phyloP scores from a whole-genome alignment of 2,113 vertebrate genomes.

The Forbesichthys papilliferus region DNA sequence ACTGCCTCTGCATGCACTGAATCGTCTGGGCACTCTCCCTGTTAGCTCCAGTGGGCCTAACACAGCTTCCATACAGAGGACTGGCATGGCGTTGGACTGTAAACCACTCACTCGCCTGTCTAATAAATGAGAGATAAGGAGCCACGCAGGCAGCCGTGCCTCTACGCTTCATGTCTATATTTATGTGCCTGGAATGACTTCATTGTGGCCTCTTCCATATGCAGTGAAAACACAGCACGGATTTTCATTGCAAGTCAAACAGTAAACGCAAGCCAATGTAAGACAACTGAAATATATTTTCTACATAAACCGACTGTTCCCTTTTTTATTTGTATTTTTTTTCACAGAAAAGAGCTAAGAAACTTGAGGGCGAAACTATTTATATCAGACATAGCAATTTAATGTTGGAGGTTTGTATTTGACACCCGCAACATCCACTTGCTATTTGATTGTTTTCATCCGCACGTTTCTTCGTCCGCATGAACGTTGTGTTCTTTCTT shows the following conservation, averaged over 20 bases:
- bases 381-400: slow-evolving; percentile 99
- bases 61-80: neutral
- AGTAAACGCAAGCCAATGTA: slow-evolving; percentile 13
- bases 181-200: slow-evolving; percentile 19
- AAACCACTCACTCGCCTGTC: neutral
- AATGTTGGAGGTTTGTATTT: slow-evolving; percentile 99
- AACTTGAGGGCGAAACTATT: slow-evolving; percentile 99
- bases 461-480: slow-evolving; percentile 43
- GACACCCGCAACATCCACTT: slow-evolving; percentile 72
- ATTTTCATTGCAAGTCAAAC: slow-evolving; percentile 26
- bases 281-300: slow-evolving; percentile 29
- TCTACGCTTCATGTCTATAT: neutral
- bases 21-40: too few species aligned
- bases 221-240: slow-evolving; percentile 3
- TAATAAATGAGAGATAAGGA: neutral
- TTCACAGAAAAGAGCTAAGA: slow-evolving; percentile 98
- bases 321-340: slow-evolving; percentile 72
- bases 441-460: slow-evolving; percentile 66
- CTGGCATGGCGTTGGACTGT: neutral
- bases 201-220: slow-evolving; percentile 8
- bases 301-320: slow-evolving; percentile 79
- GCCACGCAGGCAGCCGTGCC: too few species aligned
- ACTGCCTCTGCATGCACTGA: too few species aligned
- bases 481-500: slow-evolving; percentile 26
- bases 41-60: too few species aligned